These are phyloP conservation scores for Chironomus striatipennis DNA, from an alignment of 1,140 invertebrate species.

Conservation along the genomic window DNA sequence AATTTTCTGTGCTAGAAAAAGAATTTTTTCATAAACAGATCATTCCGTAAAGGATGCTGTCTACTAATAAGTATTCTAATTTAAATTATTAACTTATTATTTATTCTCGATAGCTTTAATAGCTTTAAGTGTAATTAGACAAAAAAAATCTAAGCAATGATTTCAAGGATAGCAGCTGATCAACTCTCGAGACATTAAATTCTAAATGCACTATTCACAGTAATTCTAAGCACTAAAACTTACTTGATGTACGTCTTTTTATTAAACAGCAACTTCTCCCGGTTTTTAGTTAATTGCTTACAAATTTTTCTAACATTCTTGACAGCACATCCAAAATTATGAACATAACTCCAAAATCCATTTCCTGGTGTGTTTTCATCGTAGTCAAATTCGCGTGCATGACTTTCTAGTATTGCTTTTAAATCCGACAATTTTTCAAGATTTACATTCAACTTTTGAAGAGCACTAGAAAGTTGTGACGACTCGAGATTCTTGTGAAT, in stretches of 20 bases:
- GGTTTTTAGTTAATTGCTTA: slow-evolving; percentile 57
- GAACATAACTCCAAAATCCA: slow-evolving; percentile 81
- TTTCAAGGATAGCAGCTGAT: too few relatives aligned
- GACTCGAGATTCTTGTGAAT: neutral
- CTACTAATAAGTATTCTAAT: too few relatives aligned
- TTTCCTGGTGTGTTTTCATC: slow-evolving; percentile 75
- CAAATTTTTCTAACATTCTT: slow-evolving; percentile 55
- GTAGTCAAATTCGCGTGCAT: slow-evolving; percentile 75
- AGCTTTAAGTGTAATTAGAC: too few relatives aligned
- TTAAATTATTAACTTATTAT: too few relatives aligned
- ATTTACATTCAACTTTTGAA: neutral
- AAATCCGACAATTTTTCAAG: slow-evolving; percentile 40
- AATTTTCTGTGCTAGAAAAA: too few relatives aligned
- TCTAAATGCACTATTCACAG: too few relatives aligned
- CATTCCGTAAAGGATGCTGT: too few relatives aligned
- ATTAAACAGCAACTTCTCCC: slow-evolving; percentile 72
- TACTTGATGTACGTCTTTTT: slow-evolving; percentile 65
- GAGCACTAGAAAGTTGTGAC: neutral
- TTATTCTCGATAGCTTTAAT: too few relatives aligned
- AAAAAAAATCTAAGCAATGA: too few relatives aligned
- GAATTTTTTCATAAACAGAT: too few relatives aligned
- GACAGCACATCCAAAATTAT: slow-evolving; percentile 64
- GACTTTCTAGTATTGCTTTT: slow-evolving; percentile 53
- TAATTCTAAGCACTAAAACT: slow-evolving; percentile 32
- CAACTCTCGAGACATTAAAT: too few relatives aligned